These are phyloP conservation scores for Ichneumoninae sp. DNA, from an alignment of 2,888 invertebrate species.

Conservation along the genomic window DNA sequence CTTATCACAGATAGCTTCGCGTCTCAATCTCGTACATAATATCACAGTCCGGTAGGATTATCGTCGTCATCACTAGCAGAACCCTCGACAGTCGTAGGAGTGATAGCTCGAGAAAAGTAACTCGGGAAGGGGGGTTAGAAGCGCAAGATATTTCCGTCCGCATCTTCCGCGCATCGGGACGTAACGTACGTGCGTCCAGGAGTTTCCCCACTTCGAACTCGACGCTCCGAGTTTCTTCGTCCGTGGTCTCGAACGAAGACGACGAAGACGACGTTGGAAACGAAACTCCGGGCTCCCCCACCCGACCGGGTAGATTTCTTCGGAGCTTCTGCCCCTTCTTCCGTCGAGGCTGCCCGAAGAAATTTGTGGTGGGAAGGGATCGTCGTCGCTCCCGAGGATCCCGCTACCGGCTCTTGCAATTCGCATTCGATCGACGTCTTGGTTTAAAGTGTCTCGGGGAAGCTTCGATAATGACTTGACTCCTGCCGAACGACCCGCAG, in stretches of 20 bases:
- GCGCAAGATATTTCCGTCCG: constrained; percentile 65
- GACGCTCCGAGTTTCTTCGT: constrained; percentile 55
- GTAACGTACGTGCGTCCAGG: constrained; percentile 48
- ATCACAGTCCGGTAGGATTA: constrained; percentile 46
- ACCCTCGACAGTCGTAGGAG: constrained; percentile 39
- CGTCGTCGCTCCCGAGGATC: constrained; percentile 77
- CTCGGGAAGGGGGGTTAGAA: not conserved
- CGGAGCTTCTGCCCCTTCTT: constrained; percentile 69
- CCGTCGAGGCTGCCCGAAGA: constrained; percentile 16
- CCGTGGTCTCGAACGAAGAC: constrained; percentile 19
- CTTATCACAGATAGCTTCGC: not conserved
- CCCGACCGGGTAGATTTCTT: constrained; percentile 60
- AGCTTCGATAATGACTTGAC: constrained; percentile 91
- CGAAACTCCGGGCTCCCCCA: constrained; percentile 39
- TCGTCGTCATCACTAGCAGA: constrained; percentile 20
- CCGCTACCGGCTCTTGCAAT: constrained; percentile 93
- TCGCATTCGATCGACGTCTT: constrained; percentile 98
- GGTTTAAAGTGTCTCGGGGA: constrained; percentile 86
- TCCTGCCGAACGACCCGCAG: constrained; percentile 87
- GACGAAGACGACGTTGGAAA: constrained; percentile 21
- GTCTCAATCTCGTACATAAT: constrained; percentile 20
- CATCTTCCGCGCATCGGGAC: constrained; percentile 57
- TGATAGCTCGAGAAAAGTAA: constrained; percentile 45
- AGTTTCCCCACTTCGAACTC: constrained; percentile 55
- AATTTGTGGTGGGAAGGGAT: constrained; percentile 62